Percentiles rank a stretch among this genome's conserved stretches.
These are phyloP conservation scores for Limnothrissa miodon DNA, from an alignment of 2,113 vertebrate genomes.

Conservation along the genomic window DNA sequence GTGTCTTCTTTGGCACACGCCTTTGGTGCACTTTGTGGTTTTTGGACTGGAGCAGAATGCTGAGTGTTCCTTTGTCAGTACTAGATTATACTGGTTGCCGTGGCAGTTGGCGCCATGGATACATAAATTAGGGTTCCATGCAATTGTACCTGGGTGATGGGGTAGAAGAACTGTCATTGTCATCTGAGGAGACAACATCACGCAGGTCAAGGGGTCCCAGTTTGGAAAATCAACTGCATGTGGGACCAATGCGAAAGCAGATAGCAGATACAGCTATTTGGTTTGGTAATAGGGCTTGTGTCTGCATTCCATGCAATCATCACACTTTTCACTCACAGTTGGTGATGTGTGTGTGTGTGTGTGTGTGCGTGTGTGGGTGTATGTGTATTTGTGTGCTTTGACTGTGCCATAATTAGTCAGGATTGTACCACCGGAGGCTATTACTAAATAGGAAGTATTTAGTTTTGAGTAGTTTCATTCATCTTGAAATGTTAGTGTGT, in stretches of 20 bases:
- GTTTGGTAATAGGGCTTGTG: too few species aligned
- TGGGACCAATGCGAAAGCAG: too few species aligned
- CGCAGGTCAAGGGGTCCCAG: neutral
- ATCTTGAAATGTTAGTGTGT: neutral
- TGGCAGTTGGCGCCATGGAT: neutral
- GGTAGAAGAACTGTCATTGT: neutral
- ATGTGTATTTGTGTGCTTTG: neutral
- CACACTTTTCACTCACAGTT: neutral
- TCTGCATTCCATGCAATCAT: too few species aligned
- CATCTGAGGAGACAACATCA: neutral
- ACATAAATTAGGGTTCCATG: neutral
- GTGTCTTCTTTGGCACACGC: neutral
- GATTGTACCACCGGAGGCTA: neutral
- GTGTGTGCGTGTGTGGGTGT: neutral
- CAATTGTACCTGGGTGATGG: neutral
- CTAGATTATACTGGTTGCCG: neutral
- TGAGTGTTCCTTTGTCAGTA: neutral
- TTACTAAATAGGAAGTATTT: neutral
- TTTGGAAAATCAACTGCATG: too few species aligned
- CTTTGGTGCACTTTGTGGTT: neutral
- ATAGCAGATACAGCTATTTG: too few species aligned
- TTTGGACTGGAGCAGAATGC: neutral
- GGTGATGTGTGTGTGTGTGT: neutral
- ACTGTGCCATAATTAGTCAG: neutral
- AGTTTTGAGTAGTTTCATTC: neutral